These are phyloP conservation scores for Ptilorrhoa leucosticta DNA, from an alignment of 2,113 vertebrate genomes.

Conservation along the genomic window DNA sequence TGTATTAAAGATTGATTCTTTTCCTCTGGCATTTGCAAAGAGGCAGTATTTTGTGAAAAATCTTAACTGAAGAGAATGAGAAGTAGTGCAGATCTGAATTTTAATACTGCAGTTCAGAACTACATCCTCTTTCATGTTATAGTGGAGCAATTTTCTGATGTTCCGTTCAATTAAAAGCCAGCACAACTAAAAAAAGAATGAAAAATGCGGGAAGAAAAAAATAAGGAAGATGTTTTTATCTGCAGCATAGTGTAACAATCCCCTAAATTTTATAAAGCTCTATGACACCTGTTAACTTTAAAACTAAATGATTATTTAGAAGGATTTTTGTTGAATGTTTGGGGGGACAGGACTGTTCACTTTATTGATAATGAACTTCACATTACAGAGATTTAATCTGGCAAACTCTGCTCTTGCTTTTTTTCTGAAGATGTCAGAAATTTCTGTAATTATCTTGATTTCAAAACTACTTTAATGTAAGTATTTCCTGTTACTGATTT, in stretches of 20 bases:
- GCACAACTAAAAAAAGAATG: neutral
- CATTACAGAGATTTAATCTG: neutral
- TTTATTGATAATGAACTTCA: neutral
- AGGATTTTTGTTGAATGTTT: neutral
- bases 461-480: neutral
- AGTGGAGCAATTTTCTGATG: neutral
- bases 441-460: neutral
- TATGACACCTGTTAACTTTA: neutral
- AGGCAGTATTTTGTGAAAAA: neutral
- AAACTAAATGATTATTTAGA: neutral
- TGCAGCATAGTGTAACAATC: neutral
- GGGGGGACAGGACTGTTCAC: neutral
- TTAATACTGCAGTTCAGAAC: neutral
- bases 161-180: neutral
- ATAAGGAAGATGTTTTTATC: neutral
- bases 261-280: neutral
- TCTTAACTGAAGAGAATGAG: neutral
- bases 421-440: neutral
- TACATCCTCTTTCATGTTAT: neutral
- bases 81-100: neutral
- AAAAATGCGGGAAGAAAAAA: neutral
- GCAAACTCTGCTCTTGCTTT: neutral
- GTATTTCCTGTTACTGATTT: constrained; percentile 6
- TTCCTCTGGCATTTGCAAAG: neutral
- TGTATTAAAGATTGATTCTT: neutral